Evolutionary conservation across 2,797 vertebrate genomes (phyloP).

Genomic region (Taeniopygia guttata): DNA sequence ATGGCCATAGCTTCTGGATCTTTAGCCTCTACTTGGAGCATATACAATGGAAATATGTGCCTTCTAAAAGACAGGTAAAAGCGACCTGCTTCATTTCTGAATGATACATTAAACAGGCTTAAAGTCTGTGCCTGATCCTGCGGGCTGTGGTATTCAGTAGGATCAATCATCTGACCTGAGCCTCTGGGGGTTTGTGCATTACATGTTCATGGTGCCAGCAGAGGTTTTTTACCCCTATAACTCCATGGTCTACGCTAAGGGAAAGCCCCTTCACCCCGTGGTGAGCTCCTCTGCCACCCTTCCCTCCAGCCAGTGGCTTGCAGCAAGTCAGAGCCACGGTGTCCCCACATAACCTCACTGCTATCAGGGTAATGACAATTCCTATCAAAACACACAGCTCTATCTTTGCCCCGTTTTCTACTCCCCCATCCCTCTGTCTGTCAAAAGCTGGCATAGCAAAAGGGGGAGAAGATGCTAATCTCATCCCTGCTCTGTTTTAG

Average conservation of each 20-base stretch:
- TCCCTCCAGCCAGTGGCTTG: background rate
- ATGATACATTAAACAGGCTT: background rate
- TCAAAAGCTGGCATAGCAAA: background rate
- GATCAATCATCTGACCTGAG: background rate
- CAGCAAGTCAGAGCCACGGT: background rate
- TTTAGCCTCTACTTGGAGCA: background rate
- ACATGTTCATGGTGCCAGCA: background rate
- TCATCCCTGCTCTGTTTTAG: background rate
- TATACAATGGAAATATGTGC: background rate
- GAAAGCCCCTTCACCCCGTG: background rate
- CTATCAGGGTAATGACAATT: background rate
- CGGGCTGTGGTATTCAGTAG: background rate
- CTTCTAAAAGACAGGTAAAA: conserved; percentile 9
- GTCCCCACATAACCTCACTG: background rate
- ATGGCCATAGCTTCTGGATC: conserved; percentile 1
- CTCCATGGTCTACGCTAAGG: accelerated
- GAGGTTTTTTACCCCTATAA: background rate
- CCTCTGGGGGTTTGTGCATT: background rate
- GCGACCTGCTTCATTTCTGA: background rate
- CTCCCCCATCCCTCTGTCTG: background rate
- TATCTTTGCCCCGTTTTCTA: background rate
- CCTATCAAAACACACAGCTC: background rate
- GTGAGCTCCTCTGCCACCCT: background rate
- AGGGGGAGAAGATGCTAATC: conserved; percentile 19
- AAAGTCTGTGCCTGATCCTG: background rate